Percentiles rank a stretch among this genome's conserved stretches.
Evolutionary conservation across 2,797 vertebrate genomes (phyloP).

Genomic region (Esox masquinongy): DNA sequence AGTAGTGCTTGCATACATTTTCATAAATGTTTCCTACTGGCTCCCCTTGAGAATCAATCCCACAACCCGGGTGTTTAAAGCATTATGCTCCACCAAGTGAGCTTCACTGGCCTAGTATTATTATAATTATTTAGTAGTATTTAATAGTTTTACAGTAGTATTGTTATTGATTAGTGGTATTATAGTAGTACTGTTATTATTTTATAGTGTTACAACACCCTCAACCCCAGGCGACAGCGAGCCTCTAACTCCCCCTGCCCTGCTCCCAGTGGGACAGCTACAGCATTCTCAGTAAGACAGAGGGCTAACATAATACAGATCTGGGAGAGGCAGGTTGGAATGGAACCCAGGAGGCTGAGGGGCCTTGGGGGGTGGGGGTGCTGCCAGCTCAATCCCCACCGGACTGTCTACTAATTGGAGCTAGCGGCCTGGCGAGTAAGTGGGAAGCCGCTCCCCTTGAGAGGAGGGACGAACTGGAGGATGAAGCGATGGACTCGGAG

Average conservation of each 20-base stretch:
- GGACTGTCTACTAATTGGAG: slow-evolving; percentile 73
- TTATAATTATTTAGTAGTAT: not conserved
- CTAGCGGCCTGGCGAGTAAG: slow-evolving; percentile 51
- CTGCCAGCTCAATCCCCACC: slow-evolving; percentile 63
- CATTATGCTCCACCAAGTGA: no score
- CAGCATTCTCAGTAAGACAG: slow-evolving; percentile 31
- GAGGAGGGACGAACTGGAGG: slow-evolving; percentile 28
- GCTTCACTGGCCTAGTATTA: no score
- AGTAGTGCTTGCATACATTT: no score
- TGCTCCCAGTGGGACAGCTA: slow-evolving; percentile 57
- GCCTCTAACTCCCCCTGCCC: slow-evolving; percentile 56
- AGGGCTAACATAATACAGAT: slow-evolving; percentile 68
- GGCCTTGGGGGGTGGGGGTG: slow-evolving; percentile 46
- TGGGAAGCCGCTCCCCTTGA: slow-evolving; percentile 44
- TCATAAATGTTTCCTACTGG: no score
- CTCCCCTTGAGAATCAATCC: no score
- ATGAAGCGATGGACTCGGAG: slow-evolving; percentile 54
- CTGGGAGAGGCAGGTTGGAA: slow-evolving; percentile 65
- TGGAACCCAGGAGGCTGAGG: slow-evolving; percentile 38
- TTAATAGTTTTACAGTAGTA: not conserved
- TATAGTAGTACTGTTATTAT: slow-evolving; percentile 16
- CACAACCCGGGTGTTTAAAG: no score
- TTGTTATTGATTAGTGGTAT: slow-evolving; percentile 40
- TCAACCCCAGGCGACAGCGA: slow-evolving; percentile 59
- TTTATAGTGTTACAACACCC: no score